A percentile compares a stretch with the other conserved stretches of the same genome.
These are phyloP conservation scores for Zelostemma sp. DNA, from an alignment of 1,140 invertebrate genomes.

Conservation along the genomic window DNA sequence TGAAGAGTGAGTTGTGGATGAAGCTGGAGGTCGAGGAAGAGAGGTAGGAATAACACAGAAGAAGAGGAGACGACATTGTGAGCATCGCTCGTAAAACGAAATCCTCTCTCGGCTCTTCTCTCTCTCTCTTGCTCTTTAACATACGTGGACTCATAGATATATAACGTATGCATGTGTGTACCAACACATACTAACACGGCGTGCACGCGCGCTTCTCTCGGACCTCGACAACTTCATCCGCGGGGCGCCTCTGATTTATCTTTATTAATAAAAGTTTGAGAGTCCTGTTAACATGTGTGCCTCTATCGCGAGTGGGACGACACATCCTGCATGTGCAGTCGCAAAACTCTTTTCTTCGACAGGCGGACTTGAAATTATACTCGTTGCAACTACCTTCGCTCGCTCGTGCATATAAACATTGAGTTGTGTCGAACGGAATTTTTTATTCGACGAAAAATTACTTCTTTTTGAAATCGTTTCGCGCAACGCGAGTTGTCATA, in stretches of 20 bases:
- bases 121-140: slow-evolving; percentile 29
- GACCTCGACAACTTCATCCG: slow-evolving; percentile 66
- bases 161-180: slow-evolving; percentile 34
- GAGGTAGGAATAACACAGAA: slow-evolving; percentile 36
- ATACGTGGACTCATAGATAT: slow-evolving; percentile 28
- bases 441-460: no score
- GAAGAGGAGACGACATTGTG: slow-evolving; percentile 55
- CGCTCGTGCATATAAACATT: no score
- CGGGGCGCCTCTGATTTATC: slow-evolving; percentile 69
- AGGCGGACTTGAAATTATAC: no score
- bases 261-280: slow-evolving; percentile 69
- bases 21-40: slow-evolving; percentile 34
- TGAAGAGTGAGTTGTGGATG: slow-evolving; percentile 25
- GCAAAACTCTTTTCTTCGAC: no score
- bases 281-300: slow-evolving; percentile 64
- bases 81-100: slow-evolving; percentile 58
- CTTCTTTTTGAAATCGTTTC: no score
- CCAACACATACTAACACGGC: slow-evolving; percentile 36
- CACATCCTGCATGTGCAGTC: slow-evolving; percentile 13
- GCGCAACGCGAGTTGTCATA: no score
- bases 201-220: slow-evolving; percentile 52
- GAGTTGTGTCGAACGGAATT: no score
- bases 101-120: slow-evolving; percentile 41
- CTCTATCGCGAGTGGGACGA: slow-evolving; percentile 28
- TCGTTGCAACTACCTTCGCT: no score